Conservation (phyloP, 2,113 vertebrate species). For the Vulpes ferrilata region DNA sequence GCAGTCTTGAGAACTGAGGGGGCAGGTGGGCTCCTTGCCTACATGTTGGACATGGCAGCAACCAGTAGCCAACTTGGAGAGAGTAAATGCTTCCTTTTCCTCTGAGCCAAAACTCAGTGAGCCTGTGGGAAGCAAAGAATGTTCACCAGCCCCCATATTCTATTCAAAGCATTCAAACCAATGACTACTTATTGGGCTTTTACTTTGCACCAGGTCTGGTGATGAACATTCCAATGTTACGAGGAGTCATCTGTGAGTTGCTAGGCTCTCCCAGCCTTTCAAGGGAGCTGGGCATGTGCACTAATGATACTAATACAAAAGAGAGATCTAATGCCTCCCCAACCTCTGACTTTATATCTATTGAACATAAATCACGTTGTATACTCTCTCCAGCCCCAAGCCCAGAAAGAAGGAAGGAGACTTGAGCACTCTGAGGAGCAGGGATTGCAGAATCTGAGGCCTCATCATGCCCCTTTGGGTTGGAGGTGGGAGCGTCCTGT, state of each 20-base stretch:
- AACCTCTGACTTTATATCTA: background rate
- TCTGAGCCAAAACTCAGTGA: slow-evolving; percentile 40
- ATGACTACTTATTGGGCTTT: background rate
- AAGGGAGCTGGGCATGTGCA: background rate
- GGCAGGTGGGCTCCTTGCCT: background rate
- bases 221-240: background rate
- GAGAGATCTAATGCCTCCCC: background rate
- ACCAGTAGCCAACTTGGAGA: background rate
- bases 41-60: background rate
- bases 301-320: background rate
- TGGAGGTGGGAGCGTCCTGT: background rate
- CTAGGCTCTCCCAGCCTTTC: background rate
- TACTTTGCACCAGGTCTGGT: background rate
- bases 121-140: background rate
- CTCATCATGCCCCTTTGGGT: background rate
- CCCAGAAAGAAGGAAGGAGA: background rate
- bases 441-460: background rate
- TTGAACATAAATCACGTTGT: background rate
- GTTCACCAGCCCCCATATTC: background rate
- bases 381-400: background rate
- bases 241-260: background rate
- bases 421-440: background rate
- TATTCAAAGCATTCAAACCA: background rate
- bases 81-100: slow-evolving; percentile 16
- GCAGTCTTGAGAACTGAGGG: background rate